These are phyloP conservation scores for Oryzias woworae DNA, from an alignment of 2,113 vertebrate genomes.

Conservation along the genomic window DNA sequence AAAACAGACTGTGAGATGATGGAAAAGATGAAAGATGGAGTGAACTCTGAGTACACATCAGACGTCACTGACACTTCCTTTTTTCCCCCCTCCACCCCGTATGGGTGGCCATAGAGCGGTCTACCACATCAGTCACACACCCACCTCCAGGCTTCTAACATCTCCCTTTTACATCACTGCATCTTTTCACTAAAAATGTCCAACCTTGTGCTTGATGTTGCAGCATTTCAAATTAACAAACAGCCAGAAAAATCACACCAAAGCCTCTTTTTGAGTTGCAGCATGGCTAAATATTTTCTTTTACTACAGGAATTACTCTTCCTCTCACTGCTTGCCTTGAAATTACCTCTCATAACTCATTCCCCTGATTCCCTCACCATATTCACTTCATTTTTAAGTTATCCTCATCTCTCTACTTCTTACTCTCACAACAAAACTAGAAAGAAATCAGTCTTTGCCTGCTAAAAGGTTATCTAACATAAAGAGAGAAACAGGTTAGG, in stretches of 20 bases:
- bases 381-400: conserved; percentile 59
- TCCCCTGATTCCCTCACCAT: conserved; percentile 58
- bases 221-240: background rate
- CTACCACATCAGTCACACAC: conserved; percentile 13
- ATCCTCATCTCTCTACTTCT: conserved; percentile 36
- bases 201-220: conserved; percentile 4
- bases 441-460: conserved; percentile 53
- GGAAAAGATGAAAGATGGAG: conserved; percentile 10
- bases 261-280: conserved; percentile 16
- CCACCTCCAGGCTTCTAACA: conserved; percentile 23
- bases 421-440: conserved; percentile 41
- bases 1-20: background rate
- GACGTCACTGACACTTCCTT: conserved; percentile 35
- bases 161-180: conserved; percentile 9
- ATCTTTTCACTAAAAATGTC: conserved; percentile 27
- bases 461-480: conserved; percentile 59
- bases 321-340: conserved; percentile 27
- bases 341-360: conserved; percentile 57
- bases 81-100: conserved; percentile 21
- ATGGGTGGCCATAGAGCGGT: conserved; percentile 10
- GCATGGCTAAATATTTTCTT: conserved; percentile 49
- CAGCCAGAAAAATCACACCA: conserved; percentile 1
- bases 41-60: background rate
- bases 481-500: conserved; percentile 62
- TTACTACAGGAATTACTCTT: conserved; percentile 37